Evolutionary conservation across 2,797 vertebrate species (phyloP), one percentile per base, ranked within the genome.

Genomic region (Syngnathus rostellatus): DNA sequence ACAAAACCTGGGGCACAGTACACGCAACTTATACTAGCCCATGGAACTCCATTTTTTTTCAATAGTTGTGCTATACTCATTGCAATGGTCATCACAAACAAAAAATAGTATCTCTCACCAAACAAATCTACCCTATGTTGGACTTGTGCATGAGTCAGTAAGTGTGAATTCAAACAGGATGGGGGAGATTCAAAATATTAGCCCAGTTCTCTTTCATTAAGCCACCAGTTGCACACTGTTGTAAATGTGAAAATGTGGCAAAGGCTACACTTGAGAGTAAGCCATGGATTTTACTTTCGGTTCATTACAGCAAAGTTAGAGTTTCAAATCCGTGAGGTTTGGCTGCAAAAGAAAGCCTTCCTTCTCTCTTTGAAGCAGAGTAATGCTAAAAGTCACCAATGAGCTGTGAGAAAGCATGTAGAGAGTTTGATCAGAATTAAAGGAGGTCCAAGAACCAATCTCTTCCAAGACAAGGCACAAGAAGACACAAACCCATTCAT

Each of bases 221-320:
- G 66, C 63, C 62, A 68, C 65, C 41, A 73, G 70, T 55, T 72
- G 69, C 68, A 68, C 61, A 69, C 41, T 64, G 51, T 55, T 68
- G 48, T 66, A 69, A n/a, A 72, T 72, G 65, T 75, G n/a, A 68
- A 72, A 72, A 74, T 50, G 51, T 74, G 70, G 63, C 65, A 61
- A 61, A 21, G 74, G 70, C 71, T 51, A 38, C 64, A 40, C 58
- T 60, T 60, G 19, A 21, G 68, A 21, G n/a, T 48, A 66, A 70
- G 51, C 37, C 57, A 46, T 37, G 66, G 69, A 66, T 67, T 81
- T 77, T 25, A 39, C 57, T 67, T 72, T 67, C 6, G 21, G 25
- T 74, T 72, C 31, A 65, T 64, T 57, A 57, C 50, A 72, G 19
- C 40, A 76, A 63, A 54, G 63, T 46, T 66, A 45, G 69, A 43